A percentile compares a stretch with the other conserved stretches of the same genome.
These are phyloP conservation scores for Setophaga coronata DNA, from an alignment of 2,113 vertebrate species.

Conservation along the genomic window DNA sequence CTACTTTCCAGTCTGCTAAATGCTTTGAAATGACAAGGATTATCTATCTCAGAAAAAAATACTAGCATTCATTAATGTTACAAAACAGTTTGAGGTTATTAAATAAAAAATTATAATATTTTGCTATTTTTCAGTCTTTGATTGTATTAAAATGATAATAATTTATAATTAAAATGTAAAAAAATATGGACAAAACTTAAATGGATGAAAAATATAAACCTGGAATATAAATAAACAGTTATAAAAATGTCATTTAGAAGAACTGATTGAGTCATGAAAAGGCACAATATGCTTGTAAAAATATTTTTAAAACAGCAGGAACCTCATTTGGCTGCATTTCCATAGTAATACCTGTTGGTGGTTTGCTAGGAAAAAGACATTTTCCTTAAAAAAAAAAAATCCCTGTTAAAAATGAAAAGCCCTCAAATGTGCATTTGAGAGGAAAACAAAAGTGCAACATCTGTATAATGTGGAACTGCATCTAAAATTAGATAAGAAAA, in stretches of 20 bases:
- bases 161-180: not conserved
- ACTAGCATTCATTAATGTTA: not conserved
- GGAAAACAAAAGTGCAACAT: not conserved
- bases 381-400: not conserved
- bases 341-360: not conserved
- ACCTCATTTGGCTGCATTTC: not conserved
- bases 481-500: slow-evolving; percentile 27
- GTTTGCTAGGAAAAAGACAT: not conserved
- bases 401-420: not conserved
- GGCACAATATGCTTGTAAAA: not conserved
- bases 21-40: not conserved
- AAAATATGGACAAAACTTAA: not conserved
- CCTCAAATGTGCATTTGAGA: not conserved
- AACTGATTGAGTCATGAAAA: not conserved
- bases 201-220: not conserved
- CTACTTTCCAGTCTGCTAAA: not conserved
- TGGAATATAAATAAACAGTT: not conserved
- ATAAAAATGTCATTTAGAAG: not conserved
- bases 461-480: not conserved
- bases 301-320: not conserved
- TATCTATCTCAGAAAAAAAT: not conserved
- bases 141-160: not conserved
- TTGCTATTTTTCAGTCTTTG: not conserved
- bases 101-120: not conserved
- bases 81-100: not conserved